These are phyloP conservation scores for Oreochromis aureus DNA, from an alignment of 2,113 vertebrate species.

Conservation along the genomic window DNA sequence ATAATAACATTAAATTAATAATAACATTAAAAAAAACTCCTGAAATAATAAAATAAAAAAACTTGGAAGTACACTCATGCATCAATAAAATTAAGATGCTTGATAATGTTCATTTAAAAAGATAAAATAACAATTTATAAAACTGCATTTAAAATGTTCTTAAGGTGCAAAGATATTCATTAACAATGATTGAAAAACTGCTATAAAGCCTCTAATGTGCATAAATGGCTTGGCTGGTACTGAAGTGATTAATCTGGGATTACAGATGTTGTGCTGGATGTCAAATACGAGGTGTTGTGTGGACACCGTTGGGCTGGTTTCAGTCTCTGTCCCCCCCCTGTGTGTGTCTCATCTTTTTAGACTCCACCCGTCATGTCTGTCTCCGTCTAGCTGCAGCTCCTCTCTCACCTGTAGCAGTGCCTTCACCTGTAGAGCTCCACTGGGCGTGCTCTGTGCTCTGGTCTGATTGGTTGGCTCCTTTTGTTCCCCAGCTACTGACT, in stretches of 20 bases:
- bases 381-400: not conserved
- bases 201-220: not conserved
- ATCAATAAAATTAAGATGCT: not conserved
- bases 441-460: constrained; percentile 2
- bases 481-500: constrained; percentile 64
- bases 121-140: not conserved
- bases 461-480: constrained; percentile 65
- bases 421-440: not conserved
- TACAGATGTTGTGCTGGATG: not conserved
- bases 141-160: not conserved
- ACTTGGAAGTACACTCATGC: fast-evolving
- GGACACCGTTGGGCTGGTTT: not conserved
- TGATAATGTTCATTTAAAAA: not conserved
- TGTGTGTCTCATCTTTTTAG: not conserved
- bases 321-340: not conserved
- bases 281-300: not conserved
- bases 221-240: not conserved
- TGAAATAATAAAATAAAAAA: not conserved
- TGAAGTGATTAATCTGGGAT: not conserved
- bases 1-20: not conserved
- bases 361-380: not conserved
- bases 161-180: not conserved
- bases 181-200: not conserved
- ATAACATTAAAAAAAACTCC: not conserved
- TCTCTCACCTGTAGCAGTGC: not conserved